Conservation (phyloP, 2,797 vertebrate genomes). For the Sphenodon punctatus region DNA sequence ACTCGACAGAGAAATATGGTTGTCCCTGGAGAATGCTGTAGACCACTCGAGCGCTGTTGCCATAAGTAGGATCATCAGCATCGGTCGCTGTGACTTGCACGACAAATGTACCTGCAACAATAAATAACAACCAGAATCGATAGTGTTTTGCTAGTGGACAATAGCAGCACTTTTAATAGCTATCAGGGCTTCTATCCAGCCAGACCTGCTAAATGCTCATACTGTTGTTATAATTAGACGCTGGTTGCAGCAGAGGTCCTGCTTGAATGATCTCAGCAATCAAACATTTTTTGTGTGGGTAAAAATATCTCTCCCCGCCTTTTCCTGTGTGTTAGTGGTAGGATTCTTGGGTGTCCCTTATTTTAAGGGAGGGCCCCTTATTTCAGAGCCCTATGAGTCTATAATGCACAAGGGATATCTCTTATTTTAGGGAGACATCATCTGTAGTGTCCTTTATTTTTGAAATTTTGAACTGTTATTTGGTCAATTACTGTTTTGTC, state of each 20-base stretch:
- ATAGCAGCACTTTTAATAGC: background rate
- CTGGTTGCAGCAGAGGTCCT: background rate
- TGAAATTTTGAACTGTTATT: no score
- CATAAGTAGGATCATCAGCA: conserved; percentile 82
- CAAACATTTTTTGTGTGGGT: background rate
- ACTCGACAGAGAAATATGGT: conserved; percentile 84
- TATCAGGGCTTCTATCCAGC: background rate
- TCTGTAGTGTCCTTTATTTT: no score
- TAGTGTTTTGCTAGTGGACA: background rate
- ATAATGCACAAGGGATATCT: no score
- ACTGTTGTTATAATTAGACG: background rate
- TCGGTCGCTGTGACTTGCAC: conserved; percentile 84
- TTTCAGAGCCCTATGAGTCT: no score
- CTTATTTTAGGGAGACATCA: no score
- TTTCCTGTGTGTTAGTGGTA: background rate
- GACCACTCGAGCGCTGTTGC: conserved; percentile 83
- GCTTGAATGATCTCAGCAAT: background rate
- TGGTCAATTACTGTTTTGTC: no score
- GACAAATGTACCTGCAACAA: conserved; percentile 80
- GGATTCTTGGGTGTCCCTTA: no score
- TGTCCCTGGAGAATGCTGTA: conserved; percentile 86
- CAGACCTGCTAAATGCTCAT: background rate
- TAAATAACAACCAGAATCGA: conserved; percentile 43
- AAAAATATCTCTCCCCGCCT: background rate
- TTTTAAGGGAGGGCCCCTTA: no score